phyloP scores from a whole-genome alignment of 2,888 invertebrate species.

The Meandrusa payeni region DNA sequence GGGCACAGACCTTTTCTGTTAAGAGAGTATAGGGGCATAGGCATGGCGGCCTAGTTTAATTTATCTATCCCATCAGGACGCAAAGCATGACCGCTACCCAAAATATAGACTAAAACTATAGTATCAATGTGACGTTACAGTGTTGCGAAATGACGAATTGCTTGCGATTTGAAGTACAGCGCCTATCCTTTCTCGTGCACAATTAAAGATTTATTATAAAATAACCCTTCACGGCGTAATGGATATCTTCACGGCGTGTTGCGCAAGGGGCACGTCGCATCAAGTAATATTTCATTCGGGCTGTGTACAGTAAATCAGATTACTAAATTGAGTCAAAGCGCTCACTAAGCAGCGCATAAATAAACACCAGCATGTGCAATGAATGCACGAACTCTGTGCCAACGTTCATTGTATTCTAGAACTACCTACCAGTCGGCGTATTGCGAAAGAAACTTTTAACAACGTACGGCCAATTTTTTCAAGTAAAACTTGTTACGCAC shows the following conservation, averaged over 20 bases:
- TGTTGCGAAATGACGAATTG: constrained; percentile 9
- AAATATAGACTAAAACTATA: no score
- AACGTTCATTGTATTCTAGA: constrained; percentile 22
- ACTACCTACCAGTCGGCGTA: constrained; percentile 4
- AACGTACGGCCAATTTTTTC: no score
- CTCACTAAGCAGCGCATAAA: constrained; percentile 60
- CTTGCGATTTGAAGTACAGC: constrained; percentile 6
- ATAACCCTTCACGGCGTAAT: constrained; percentile 24
- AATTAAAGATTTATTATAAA: constrained; percentile 26
- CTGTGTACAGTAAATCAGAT: constrained; percentile 62
- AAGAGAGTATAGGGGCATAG: no score
- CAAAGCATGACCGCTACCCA: no score
- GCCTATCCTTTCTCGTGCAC: constrained; percentile 19
- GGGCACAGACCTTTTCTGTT: no score
- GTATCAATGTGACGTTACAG: no score
- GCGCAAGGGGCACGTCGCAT: constrained; percentile 31
- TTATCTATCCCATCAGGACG: no score
- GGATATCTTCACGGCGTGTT: constrained; percentile 30
- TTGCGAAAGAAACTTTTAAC: constrained; percentile 14
- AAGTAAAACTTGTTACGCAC: no score
- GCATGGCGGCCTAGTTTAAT: no score
- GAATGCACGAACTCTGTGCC: constrained; percentile 57
- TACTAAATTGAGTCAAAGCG: constrained; percentile 61
- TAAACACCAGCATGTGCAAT: constrained; percentile 63
- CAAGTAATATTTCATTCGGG: constrained; percentile 40